Base-by-base conservation (phyloP, 2,113 vertebrate species). In the Numenius arquata region DNA sequence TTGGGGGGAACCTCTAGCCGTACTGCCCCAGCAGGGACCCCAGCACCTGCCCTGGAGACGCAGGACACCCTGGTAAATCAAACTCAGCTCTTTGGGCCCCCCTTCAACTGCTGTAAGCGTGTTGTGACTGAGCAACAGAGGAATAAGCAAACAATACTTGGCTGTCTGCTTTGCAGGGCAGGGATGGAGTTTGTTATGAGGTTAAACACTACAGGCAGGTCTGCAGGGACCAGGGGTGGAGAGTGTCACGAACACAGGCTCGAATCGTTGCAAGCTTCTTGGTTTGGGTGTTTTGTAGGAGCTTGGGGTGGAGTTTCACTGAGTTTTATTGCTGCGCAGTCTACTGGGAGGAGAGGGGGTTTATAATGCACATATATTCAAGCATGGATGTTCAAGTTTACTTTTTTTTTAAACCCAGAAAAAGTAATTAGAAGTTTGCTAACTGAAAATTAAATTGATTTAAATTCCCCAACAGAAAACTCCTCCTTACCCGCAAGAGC, bases 221-320 rank as follows among this genome's bases (percentile, higher is more conserved):
- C 73, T 65, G 48, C 65, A 85, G 45, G 30, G 45, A 56, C 27
- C 48, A 21, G n/a, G 41, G 9, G 7, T 11, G 29, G 9, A 45
- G 30, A 67, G 6, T 1, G 2, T 5, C 23, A 47, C 1, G 4
- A 62, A 48, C 0, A 0, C 1, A 19, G 19, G 18, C 30, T 45
- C 52, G 30, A 81, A 34, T 8, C 20, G 30, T 16, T 43, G 36
- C 47, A 56, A 0, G 25, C 55, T 32, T 52, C 66, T 48, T 40
- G 34, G 6, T 58, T 11, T 72, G 25, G 12, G 41, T 20, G 50
- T 59, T 88, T 56, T 41, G 22, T 4, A 77, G 40, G 27, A 73
- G 50, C 40, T 32, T 41, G 66, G 32, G 5, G 16, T 15, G 52
- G n/a, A 53, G 38, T 55, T 90, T 67, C 48, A 71, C 6, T 3